Evolutionary conservation across 2,797 vertebrate genomes (phyloP), one percentile per base, ranked within the genome.

Genomic region (Malacoctenus gilli): DNA sequence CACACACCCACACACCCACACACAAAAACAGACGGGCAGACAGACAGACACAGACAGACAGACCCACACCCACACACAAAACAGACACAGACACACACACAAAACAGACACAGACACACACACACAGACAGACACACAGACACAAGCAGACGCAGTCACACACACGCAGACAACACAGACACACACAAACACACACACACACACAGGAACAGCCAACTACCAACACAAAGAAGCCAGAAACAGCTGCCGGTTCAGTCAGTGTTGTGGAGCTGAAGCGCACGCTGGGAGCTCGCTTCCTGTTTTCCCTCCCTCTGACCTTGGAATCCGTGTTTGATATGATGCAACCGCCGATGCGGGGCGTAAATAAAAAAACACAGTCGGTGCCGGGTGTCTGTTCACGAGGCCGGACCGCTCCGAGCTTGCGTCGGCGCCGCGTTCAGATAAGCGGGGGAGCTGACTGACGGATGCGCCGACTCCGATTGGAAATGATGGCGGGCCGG

Each of bases 281-380:
- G 18, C 38, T 59, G 22, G 63, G 56, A 48, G 57, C 23, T 11
- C 52, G 1, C 30, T 38, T n/a, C n/a, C n/a, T n/a, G n/a, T n/a
- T n/a, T n/a, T n/a, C n/a, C n/a, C n/a, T n/a, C n/a, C 34, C n/a
- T 11, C 7, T 51, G 32, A 67, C 69, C 50, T 52, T 63, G 48
- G 38, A 46, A 32, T 36, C 4, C 19, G 14, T 53, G 23, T 14
- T 22, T 42, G 42, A 28, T 16, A 21, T 49, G 32, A 58, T 61
- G 49, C 22, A 63, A 59, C n/a, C 16, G 22, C 11, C 37, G 50
- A 74, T 59, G 61, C 32, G 53, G 9, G 41, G 19, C 21, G 34
- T 52, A 68, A 48, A 43, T 28, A 28, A 28, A 28, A 28, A 28
- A 28, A 28, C 25, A 28, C 6, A 5, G 5, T 28, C 25, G n/a